Evolutionary conservation across 2,888 invertebrate species (phyloP).

Genomic region (Venustoraphidia nigricollis): DNA sequence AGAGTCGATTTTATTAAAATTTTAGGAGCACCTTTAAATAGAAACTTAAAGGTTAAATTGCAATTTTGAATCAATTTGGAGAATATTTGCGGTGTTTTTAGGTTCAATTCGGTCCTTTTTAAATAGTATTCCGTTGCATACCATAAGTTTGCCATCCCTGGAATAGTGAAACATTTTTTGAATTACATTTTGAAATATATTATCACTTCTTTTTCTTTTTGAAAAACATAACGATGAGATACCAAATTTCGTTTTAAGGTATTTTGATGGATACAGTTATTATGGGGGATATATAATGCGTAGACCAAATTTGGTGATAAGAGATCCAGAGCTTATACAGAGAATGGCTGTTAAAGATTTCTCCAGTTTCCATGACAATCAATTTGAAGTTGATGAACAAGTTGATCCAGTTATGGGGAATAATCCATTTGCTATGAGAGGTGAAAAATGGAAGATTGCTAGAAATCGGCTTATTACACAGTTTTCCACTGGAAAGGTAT

Average conservation of each 20-base stretch:
- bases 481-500: conserved; percentile 31
- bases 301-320: conserved; percentile 19
- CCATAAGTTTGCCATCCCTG: too few relatives aligned
- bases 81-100: too few relatives aligned
- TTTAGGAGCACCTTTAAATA: too few relatives aligned
- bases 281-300: conserved; percentile 22
- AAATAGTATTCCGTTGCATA: too few relatives aligned
- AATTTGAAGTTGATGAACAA: conserved; percentile 22
- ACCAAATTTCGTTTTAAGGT: conserved; percentile 11
- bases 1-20: too few relatives aligned
- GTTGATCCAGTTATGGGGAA: conserved; percentile 29
- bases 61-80: too few relatives aligned
- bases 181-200: too few relatives aligned
- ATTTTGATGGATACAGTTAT: conserved; percentile 19
- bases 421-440: conserved; percentile 31
- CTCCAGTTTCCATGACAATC: conserved; percentile 23
- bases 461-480: conserved; percentile 32
- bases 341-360: conserved; percentile 22
- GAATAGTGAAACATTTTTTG: too few relatives aligned
- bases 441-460: conserved; percentile 31
- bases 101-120: too few relatives aligned
- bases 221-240: too few relatives aligned
- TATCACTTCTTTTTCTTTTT: too few relatives aligned
- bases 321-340: conserved; percentile 23
- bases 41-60: too few relatives aligned